A percentile compares a stretch with the other conserved stretches of the same genome.
Evolutionary conservation across 2,113 vertebrate species (phyloP).

Genomic region (Crypturellus undulatus): DNA sequence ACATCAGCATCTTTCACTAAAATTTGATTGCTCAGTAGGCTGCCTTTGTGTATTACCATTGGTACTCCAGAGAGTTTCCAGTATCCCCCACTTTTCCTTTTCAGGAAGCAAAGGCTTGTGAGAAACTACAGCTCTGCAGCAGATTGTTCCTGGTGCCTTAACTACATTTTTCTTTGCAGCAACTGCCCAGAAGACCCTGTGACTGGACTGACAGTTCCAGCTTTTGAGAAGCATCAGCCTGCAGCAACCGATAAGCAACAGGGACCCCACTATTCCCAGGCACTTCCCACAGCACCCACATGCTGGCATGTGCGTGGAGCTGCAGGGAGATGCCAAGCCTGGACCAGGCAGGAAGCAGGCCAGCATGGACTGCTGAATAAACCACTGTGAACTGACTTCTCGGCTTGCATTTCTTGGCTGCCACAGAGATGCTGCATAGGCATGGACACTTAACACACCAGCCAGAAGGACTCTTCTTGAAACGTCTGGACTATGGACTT

Average conservation of each 20-base stretch:
- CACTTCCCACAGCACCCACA: neutral
- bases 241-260: neutral
- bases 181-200: neutral
- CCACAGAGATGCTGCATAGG: neutral
- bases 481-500: neutral
- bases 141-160: neutral
- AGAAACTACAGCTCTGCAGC: neutral
- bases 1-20: neutral
- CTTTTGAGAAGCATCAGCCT: neutral
- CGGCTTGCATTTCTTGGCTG: neutral
- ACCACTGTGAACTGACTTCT: neutral
- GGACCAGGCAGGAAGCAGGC: neutral
- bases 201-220: neutral
- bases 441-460: neutral
- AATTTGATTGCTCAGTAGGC: neutral
- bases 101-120: neutral
- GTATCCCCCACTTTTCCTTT: neutral
- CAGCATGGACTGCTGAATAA: neutral
- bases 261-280: too few relatives aligned
- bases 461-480: neutral
- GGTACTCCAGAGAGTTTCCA: neutral
- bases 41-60: neutral
- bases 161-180: neutral
- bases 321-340: neutral
- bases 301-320: accelerated